Evolutionary conservation across 2,888 invertebrate species (phyloP).

Genomic region (Carcina quercana): DNA sequence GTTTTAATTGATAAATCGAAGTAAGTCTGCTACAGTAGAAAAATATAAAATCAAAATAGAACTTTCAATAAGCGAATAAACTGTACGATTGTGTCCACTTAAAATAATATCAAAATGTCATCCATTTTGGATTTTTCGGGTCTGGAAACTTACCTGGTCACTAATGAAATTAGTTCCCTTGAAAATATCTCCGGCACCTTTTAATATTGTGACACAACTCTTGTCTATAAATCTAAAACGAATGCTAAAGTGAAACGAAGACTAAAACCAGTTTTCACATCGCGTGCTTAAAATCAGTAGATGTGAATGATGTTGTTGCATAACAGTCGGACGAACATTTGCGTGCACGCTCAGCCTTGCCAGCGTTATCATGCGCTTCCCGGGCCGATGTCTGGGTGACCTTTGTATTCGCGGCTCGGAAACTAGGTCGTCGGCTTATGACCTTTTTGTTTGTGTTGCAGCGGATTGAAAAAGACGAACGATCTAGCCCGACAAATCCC

Average conservation of each 20-base stretch:
- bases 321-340: slow-evolving; percentile 32
- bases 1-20: too few species aligned
- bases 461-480: slow-evolving; percentile 48
- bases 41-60: too few species aligned
- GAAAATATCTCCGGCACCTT: too few species aligned
- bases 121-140: too few species aligned
- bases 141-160: too few species aligned
- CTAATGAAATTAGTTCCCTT: too few species aligned
- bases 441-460: slow-evolving; percentile 65
- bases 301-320: slow-evolving; percentile 31
- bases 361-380: slow-evolving; percentile 58
- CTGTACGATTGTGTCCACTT: too few species aligned
- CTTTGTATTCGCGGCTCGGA: slow-evolving; percentile 54
- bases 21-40: too few species aligned
- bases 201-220: too few species aligned
- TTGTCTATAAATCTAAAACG: too few species aligned
- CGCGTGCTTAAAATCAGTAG: slow-evolving; percentile 19
- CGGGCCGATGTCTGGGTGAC: slow-evolving; percentile 59
- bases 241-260: not conserved
- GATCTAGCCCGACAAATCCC: slow-evolving; percentile 40
- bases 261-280: slow-evolving; percentile 15
- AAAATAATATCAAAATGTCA: too few species aligned
- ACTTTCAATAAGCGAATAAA: too few species aligned
- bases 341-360: slow-evolving; percentile 52
- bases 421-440: slow-evolving; percentile 68